A percentile compares a stretch with the other conserved stretches of the same genome.
These are phyloP conservation scores for Andricus quercusramuli DNA, from an alignment of 2,888 invertebrate species.

Conservation along the genomic window DNA sequence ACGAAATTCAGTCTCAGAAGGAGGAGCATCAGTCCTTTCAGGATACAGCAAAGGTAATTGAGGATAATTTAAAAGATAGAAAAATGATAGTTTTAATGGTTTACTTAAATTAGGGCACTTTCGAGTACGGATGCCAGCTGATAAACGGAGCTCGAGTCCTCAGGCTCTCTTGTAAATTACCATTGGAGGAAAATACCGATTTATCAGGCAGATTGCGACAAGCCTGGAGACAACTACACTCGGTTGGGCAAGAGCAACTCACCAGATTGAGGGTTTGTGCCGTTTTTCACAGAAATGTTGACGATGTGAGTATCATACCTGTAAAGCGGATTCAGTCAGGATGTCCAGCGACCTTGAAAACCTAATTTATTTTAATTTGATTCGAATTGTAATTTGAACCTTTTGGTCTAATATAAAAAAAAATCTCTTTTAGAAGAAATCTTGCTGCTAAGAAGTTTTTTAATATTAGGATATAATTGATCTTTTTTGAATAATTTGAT, in stretches of 20 bases:
- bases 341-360: too few relatives aligned
- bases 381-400: too few relatives aligned
- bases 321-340: background rate
- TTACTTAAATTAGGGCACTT: conserved; percentile 83
- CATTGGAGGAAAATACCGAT: conserved; percentile 81
- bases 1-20: conserved; percentile 87
- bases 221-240: conserved; percentile 85
- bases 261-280: conserved; percentile 87
- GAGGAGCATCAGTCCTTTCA: conserved; percentile 88
- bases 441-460: too few relatives aligned
- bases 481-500: too few relatives aligned
- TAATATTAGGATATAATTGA: too few relatives aligned
- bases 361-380: too few relatives aligned
- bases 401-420: too few relatives aligned
- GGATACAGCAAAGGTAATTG: conserved; percentile 87
- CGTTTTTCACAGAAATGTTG: conserved; percentile 85
- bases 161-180: conserved; percentile 85
- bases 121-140: conserved; percentile 89
- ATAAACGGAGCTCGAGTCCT: conserved; percentile 87
- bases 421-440: too few relatives aligned
- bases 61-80: background rate
- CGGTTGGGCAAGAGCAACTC: conserved; percentile 87
- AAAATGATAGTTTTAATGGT: conserved; percentile 10
- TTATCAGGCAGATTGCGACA: conserved; percentile 82
- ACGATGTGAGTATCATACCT: conserved; percentile 65